phyloP scores from a whole-genome alignment of 2,113 vertebrate species.

The Peromyscus polionotus region DNA sequence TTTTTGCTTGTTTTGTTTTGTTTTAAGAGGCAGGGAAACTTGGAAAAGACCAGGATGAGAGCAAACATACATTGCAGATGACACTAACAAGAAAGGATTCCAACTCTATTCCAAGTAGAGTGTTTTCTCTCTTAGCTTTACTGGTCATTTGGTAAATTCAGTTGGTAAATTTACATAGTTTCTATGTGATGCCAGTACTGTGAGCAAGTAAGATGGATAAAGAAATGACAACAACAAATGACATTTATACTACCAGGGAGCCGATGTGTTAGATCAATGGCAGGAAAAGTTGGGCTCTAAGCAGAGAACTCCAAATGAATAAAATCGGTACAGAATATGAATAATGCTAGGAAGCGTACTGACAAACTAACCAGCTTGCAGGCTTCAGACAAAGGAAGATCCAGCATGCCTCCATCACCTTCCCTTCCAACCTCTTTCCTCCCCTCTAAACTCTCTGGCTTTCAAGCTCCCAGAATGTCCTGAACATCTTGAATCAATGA shows the following conservation, averaged over 20 bases:
- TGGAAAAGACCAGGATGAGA: neutral
- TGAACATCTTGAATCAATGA: neutral
- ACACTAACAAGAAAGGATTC: neutral
- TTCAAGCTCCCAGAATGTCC: neutral
- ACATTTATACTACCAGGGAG: neutral
- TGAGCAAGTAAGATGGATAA: neutral
- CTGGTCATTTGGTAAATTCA: neutral
- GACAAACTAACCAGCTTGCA: neutral
- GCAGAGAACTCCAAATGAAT: neutral
- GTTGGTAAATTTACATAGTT: neutral
- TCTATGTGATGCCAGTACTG: neutral
- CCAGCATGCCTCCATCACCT: neutral
- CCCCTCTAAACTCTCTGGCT: neutral
- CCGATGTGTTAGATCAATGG: neutral
- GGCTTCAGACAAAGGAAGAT: neutral
- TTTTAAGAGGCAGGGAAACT: neutral
- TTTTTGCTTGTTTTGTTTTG: neutral
- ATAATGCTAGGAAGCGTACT: neutral
- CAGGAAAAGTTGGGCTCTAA: neutral
- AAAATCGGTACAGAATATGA: conserved; percentile 1
- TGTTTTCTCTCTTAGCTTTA: neutral
- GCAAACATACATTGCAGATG: neutral
- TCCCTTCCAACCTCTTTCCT: neutral
- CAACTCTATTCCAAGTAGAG: neutral
- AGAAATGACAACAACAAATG: neutral